Evolutionary conservation across 2,797 vertebrate species (phyloP), one percentile per base, ranked within the genome.

Genomic region (Mus caroli): DNA sequence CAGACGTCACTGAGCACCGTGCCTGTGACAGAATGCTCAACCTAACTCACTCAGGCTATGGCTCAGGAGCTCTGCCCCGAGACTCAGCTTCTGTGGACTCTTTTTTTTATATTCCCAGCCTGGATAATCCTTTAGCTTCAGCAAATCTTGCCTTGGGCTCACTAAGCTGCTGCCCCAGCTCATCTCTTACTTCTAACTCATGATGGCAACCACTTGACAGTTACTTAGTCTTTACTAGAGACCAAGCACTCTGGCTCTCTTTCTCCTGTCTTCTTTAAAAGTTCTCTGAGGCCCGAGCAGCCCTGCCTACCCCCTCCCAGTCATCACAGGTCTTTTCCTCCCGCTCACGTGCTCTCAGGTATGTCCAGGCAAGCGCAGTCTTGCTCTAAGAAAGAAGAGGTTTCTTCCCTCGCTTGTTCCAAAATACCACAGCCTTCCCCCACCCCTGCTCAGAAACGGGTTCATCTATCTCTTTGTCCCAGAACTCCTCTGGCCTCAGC

Each of bases 351-450:
- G 26, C 82, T 62, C 88, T 75, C 52, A 90, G 91, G 64, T 80
- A 95, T 88, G 91, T 46, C 10, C 19, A 26, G 95, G 78, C 97
- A 96, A 95, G 96, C 2, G 0, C 85, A 0, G 78, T 96, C 97
- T 97, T 96, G 95, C 87, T 94, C 94, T 7, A 31, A 62, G 58
- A 71, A 93, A 43, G 37, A 80, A 26, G 83, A 6, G 0, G 85
- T 89, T 94, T 91, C 95, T 96, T 89, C 56, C 91, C 92, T 87
- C 2, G 0, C 86, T 91, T 60, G 37, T 96, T 92, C 90, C 76
- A 85, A 94, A 94, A 92, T 10, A 79, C 90, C 52, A 71, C 13
- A 8, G 50, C 9, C 46, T 46, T 50, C 50, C 50, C 50, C 50
- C 10, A 9, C 50, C 50, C 50, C 9, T 10, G 10, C 50, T 12